Conservation (phyloP, 2,888 invertebrate genomes). For the Pantelozetes paolii region DNA sequence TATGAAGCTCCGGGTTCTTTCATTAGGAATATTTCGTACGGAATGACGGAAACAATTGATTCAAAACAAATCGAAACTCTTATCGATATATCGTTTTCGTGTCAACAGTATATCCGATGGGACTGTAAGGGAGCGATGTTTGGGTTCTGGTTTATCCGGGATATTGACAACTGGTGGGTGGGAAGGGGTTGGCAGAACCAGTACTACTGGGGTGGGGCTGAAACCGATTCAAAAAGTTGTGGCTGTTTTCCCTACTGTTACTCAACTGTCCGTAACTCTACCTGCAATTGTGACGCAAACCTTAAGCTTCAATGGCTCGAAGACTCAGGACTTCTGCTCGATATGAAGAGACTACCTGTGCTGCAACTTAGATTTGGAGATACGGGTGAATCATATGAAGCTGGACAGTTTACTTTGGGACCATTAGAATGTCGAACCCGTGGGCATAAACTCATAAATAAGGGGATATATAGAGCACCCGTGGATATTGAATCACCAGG, state of each 20-base stretch:
- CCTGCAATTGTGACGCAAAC: conserved; percentile 50
- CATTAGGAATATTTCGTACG: conserved; percentile 47
- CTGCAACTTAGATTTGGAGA: conserved; percentile 49
- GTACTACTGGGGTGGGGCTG: conserved; percentile 50
- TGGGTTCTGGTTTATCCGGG: conserved; percentile 49
- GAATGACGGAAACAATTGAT: conserved; percentile 44
- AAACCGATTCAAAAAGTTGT: conserved; percentile 49
- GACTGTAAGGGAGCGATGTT: conserved; percentile 49
- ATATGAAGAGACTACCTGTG: conserved; percentile 48
- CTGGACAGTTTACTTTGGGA: conserved; percentile 48
- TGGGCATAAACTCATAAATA: conserved; percentile 46
- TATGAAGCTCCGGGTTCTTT: conserved; percentile 48
- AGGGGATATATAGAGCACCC: conserved; percentile 47
- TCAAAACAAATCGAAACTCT: conserved; percentile 44
- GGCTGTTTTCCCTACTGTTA: conserved; percentile 49
- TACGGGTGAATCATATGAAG: conserved; percentile 49
- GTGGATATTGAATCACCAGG: conserved; percentile 47
- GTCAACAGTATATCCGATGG: conserved; percentile 50
- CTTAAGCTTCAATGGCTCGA: conserved; percentile 47
- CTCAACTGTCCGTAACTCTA: conserved; percentile 47
- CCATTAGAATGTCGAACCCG: conserved; percentile 47
- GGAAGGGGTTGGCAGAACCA: conserved; percentile 48
- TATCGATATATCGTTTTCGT: conserved; percentile 48
- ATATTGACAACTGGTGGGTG: conserved; percentile 49
- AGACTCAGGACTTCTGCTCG: conserved; percentile 49